Conservation (phyloP, 1,140 invertebrate genomes). For the Lordiphosa collinella region DNA sequence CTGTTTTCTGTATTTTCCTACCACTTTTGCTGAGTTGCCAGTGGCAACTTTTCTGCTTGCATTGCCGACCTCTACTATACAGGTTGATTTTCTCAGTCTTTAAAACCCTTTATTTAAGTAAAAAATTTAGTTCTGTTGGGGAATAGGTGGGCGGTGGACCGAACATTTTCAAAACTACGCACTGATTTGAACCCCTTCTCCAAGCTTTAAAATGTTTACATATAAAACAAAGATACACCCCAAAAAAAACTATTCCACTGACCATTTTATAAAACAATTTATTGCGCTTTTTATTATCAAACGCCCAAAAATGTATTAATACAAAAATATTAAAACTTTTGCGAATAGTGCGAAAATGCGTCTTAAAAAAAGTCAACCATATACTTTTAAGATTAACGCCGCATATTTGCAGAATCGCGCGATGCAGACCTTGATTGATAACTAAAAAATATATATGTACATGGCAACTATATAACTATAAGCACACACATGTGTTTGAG, state of each 20-base stretch:
- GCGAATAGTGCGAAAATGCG: slow-evolving; percentile 9
- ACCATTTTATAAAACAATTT: background rate
- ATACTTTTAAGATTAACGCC: slow-evolving; percentile 32
- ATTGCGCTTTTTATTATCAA: slow-evolving; percentile 9
- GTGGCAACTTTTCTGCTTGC: no score
- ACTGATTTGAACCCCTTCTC: no score
- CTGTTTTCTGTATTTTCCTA: no score
- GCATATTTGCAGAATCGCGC: slow-evolving; percentile 49
- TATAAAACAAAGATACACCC: no score
- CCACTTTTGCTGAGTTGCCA: no score
- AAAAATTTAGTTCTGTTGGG: no score
- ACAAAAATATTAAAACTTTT: slow-evolving; percentile 4
- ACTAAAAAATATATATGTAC: slow-evolving; percentile 28
- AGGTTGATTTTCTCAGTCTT: no score
- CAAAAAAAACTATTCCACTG: no score
- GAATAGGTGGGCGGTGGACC: no score
- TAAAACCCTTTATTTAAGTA: no score
- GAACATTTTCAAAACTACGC: no score
- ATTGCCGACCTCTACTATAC: background rate
- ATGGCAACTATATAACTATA: background rate
- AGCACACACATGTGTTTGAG: background rate
- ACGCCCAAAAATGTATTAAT: background rate
- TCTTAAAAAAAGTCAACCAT: slow-evolving; percentile 7
- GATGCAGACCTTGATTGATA: slow-evolving; percentile 54
- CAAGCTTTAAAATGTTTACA: no score